Conservation (phyloP, 2,113 vertebrate genomes). For the Catharus minimus region DNA sequence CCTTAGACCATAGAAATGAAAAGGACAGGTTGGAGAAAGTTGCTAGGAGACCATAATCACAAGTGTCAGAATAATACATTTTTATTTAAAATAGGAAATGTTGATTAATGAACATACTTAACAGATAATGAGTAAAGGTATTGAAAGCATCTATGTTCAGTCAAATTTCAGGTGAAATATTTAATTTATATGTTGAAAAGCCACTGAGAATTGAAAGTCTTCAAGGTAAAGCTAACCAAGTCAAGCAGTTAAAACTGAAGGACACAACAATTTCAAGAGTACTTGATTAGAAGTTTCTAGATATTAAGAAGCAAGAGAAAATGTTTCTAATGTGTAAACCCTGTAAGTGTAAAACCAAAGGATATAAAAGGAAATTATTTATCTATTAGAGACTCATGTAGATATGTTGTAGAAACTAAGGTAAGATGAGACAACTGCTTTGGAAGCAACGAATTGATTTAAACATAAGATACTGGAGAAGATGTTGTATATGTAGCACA, state of each 20-base stretch:
- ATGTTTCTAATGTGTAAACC: background rate
- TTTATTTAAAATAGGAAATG: constrained; percentile 61
- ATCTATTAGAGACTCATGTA: background rate
- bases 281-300: background rate
- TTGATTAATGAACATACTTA: constrained; percentile 61
- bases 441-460: background rate
- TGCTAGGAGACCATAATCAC: constrained; percentile 58
- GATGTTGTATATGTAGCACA: background rate
- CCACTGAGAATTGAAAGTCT: constrained; percentile 5
- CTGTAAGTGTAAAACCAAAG: background rate
- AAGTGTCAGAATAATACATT: constrained; percentile 58
- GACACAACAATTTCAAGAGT: background rate
- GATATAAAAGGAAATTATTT: background rate
- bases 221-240: constrained; percentile 40
- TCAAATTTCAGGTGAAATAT: constrained; percentile 39
- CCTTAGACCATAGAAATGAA: constrained; percentile 9
- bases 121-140: constrained; percentile 32
- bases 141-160: constrained; percentile 50
- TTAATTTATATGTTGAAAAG: constrained; percentile 41
- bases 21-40: constrained; percentile 11
- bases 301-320: background rate
- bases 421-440: background rate
- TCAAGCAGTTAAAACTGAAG: constrained; percentile 7
- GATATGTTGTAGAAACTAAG: background rate
- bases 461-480: background rate